Evolutionary conservation across 2,888 invertebrate genomes (phyloP).

Genomic region (Aleiodes testaceus): DNA sequence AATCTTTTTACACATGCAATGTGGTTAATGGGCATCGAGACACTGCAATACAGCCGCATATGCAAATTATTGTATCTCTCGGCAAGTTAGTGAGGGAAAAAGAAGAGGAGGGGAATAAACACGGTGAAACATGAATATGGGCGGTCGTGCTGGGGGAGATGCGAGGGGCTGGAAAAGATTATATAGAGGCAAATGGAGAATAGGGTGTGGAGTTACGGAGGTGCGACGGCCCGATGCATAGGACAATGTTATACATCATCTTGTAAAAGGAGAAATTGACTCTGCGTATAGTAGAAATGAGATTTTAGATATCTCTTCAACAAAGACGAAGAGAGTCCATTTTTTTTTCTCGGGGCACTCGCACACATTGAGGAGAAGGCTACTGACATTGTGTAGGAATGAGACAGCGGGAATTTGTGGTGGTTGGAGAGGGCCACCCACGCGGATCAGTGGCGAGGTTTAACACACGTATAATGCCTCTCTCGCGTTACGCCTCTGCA

Average conservation of each 20-base stretch:
- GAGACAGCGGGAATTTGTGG: conserved; percentile 45
- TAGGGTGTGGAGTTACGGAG: conserved; percentile 45
- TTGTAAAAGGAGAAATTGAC: conserved; percentile 42
- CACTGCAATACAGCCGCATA: conserved; percentile 28
- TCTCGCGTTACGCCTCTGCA: conserved; percentile 33
- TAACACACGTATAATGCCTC: conserved; percentile 36
- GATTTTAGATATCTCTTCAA: conserved; percentile 22
- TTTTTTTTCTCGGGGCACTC: conserved; percentile 35
- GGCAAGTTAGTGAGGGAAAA: conserved; percentile 26
- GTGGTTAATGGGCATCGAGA: conserved; percentile 3
- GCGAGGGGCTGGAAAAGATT: conserved; percentile 41
- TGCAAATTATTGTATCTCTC: conserved; percentile 53
- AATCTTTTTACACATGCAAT: background rate
- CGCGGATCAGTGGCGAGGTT: conserved; percentile 63
- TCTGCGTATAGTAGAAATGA: conserved; percentile 34
- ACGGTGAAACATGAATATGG: conserved; percentile 39
- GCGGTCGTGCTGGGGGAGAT: conserved; percentile 35
- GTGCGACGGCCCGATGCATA: conserved; percentile 44
- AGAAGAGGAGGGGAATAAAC: conserved; percentile 37
- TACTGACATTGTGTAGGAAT: conserved; percentile 36
- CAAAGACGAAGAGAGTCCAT: conserved; percentile 41
- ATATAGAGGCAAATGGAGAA: conserved; percentile 33
- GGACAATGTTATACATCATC: conserved; percentile 63
- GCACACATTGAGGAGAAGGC: conserved; percentile 41
- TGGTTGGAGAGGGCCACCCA: conserved; percentile 62